A percentile compares a stretch with the other conserved stretches of the same genome.
Evolutionary conservation across 2,797 vertebrate species (phyloP).

Genomic region (Perodicticus potto): DNA sequence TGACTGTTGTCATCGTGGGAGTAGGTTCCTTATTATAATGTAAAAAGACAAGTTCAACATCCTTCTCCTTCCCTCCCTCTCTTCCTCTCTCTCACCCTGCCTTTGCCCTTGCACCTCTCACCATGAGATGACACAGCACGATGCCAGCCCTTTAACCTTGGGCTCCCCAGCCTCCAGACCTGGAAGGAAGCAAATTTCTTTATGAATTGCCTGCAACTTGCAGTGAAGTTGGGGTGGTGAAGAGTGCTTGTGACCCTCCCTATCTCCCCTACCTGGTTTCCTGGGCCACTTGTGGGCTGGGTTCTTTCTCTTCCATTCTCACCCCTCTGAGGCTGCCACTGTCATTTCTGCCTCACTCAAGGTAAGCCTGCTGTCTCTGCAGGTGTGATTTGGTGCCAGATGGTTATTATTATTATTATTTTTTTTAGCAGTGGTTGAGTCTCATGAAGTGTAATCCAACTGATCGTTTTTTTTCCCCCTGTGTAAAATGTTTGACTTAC

Average conservation of each 20-base stretch:
- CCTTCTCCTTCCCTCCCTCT: background rate
- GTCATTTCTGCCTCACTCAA: background rate
- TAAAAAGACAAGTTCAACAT: background rate
- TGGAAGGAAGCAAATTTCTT: background rate
- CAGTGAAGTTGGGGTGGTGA: rapidly evolving
- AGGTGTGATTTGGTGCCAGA: background rate
- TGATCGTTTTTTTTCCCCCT: background rate
- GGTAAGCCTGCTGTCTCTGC: background rate
- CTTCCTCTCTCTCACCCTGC: background rate
- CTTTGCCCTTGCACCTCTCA: background rate
- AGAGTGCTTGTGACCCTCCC: rapidly evolving
- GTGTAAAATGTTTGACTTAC: background rate
- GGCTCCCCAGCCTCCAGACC: background rate
- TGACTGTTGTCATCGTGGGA: background rate
- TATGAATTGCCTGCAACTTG: background rate
- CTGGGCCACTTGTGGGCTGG: background rate
- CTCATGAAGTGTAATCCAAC: background rate
- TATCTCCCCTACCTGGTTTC: background rate
- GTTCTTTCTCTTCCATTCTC: no score
- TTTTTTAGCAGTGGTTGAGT: background rate
- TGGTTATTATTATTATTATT: background rate
- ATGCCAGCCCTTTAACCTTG: background rate
- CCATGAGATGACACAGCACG: background rate
- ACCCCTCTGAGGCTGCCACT: background rate
- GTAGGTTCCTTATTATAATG: background rate